Percentiles rank a stretch among this genome's conserved stretches.
Conservation (phyloP, 2,113 vertebrate species). For the Tragelaphus buxtoni region DNA sequence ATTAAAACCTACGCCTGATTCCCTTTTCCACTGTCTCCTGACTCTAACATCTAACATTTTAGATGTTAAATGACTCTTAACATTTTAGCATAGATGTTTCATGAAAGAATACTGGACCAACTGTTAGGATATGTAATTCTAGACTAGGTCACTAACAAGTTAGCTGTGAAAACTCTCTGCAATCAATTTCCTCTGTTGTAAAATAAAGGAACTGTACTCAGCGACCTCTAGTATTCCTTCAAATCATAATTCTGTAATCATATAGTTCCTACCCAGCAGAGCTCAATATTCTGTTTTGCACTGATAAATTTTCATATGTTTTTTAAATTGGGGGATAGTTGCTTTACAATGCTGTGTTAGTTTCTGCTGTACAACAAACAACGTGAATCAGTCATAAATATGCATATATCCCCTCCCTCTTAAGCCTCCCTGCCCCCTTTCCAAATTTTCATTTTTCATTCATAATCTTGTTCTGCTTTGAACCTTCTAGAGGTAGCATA, state of each 20-base stretch:
- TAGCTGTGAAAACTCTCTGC: not conserved
- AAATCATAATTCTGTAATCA: not conserved
- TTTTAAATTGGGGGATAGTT: not conserved
- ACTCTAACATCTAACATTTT: not conserved
- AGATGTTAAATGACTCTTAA: not conserved
- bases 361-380: not conserved
- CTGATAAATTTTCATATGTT: not conserved
- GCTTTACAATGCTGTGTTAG: not conserved
- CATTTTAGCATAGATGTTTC: not conserved
- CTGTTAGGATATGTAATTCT: not conserved
- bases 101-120: not conserved
- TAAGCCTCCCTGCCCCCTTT: not conserved
- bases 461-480: not conserved
- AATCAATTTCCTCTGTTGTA: not conserved
- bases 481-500: not conserved
- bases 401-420: not conserved
- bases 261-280: not conserved
- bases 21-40: not conserved
- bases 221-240: not conserved
- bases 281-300: not conserved
- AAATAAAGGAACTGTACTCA: not conserved
- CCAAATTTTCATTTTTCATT: not conserved
- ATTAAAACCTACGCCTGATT: not conserved
- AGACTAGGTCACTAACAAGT: not conserved
- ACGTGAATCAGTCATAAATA: not conserved